Conservation (phyloP, 2,888 invertebrate genomes). For the Cryptops parisi region DNA sequence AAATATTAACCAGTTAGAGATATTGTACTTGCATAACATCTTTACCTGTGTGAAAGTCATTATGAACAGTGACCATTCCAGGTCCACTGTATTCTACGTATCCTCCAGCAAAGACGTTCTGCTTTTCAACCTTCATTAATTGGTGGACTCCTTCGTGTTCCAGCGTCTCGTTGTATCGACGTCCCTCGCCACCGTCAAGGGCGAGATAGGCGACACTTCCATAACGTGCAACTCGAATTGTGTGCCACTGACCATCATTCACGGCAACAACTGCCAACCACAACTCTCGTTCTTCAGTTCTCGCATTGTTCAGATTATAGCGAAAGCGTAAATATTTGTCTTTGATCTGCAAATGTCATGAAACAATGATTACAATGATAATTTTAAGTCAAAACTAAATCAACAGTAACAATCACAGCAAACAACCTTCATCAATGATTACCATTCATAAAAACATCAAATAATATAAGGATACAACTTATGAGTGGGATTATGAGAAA, state of each 20-base stretch:
- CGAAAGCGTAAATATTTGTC: constrained; percentile 78
- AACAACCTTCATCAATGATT: too few species aligned
- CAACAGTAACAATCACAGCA: too few species aligned
- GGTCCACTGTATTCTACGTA: constrained; percentile 92
- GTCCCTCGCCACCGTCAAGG: constrained; percentile 87
- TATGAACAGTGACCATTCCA: constrained; percentile 82
- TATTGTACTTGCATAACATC: too few species aligned
- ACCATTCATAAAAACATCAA: too few species aligned
- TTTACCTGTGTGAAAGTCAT: constrained; percentile 81
- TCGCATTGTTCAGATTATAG: constrained; percentile 78
- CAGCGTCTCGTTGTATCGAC: constrained; percentile 84
- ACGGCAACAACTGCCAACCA: constrained; percentile 80
- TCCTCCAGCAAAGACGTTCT: constrained; percentile 89
- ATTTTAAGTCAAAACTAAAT: too few species aligned
- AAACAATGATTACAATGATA: too few species aligned
- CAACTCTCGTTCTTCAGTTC: constrained; percentile 79
- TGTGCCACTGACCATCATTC: constrained; percentile 95
- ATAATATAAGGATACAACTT: too few species aligned
- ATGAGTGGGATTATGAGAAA: too few species aligned
- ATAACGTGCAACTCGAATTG: constrained; percentile 74
- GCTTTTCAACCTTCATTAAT: constrained; percentile 80
- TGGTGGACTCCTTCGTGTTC: constrained; percentile 71
- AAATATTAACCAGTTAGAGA: too few species aligned
- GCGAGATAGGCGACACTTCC: constrained; percentile 85
- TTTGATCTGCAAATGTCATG: constrained; percentile 64